Percentiles rank a stretch among this genome's conserved stretches.
Evolutionary conservation across 2,113 vertebrate species (phyloP).

Genomic region (Tachysurus vachellii): DNA sequence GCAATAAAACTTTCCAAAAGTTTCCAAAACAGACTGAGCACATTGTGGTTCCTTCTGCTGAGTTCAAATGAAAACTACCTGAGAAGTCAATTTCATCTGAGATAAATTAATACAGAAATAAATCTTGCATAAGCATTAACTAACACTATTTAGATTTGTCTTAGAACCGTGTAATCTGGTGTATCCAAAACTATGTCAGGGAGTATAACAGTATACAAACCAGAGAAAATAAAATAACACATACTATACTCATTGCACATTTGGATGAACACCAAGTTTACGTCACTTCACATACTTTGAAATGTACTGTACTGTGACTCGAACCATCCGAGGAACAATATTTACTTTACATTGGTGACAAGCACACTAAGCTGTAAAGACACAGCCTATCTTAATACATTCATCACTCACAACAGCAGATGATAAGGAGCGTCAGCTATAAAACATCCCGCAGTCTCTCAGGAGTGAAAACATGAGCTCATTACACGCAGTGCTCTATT

Average conservation of each 20-base stretch:
- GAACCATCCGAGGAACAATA: conserved; percentile 54
- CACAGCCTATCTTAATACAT: conserved; percentile 54
- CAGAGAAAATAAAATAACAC: background rate
- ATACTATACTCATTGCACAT: background rate
- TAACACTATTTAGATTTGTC: background rate
- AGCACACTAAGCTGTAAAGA: conserved; percentile 48
- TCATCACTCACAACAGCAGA: conserved; percentile 59
- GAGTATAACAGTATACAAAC: background rate
- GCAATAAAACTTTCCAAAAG: background rate
- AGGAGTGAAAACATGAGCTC: conserved; percentile 71
- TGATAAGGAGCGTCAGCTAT: conserved; percentile 61
- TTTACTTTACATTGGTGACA: conserved; percentile 58
- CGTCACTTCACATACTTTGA: conserved; percentile 2
- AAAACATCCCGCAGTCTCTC: conserved; percentile 59
- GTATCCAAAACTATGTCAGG: background rate
- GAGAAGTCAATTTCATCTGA: background rate
- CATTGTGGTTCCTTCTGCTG: background rate
- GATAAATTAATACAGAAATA: background rate
- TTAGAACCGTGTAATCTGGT: background rate
- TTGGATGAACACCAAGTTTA: background rate
- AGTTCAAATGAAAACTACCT: background rate
- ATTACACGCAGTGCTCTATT: conserved; percentile 69
- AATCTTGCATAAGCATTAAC: background rate
- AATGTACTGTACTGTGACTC: conserved; percentile 44
- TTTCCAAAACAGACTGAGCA: background rate